Percentiles rank a stretch among this genome's conserved stretches.
phyloP scores from a whole-genome alignment of 2,113 vertebrate genomes.

The Malurus melanocephalus region DNA sequence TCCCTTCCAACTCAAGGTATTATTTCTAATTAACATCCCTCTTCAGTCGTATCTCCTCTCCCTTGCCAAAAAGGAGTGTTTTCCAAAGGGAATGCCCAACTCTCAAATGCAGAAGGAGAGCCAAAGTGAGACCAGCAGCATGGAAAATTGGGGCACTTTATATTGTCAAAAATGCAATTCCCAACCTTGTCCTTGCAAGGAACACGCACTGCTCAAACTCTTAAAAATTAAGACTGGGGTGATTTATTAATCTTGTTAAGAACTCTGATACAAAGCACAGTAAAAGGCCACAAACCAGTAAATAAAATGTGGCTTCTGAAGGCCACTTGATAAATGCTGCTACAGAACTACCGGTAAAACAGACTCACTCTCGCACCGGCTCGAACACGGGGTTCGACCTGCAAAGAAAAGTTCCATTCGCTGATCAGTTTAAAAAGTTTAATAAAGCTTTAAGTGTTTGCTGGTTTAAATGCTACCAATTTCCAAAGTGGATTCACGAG shows the following conservation, averaged over 20 bases:
- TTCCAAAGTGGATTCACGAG: slow-evolving; percentile 54
- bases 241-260: slow-evolving; percentile 98
- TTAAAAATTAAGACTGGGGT: slow-evolving; percentile 93
- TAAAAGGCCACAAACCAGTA: slow-evolving; percentile 92
- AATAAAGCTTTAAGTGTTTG: slow-evolving; percentile 73
- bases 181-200: slow-evolving; percentile 14
- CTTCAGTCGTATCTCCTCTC: accelerated
- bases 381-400: slow-evolving; percentile 63
- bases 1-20: not conserved
- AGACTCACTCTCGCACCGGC: slow-evolving; percentile 68
- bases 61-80: not conserved
- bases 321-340: slow-evolving; percentile 79
- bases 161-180: not conserved
- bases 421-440: slow-evolving; percentile 69
- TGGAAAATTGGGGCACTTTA: not conserved
- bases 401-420: slow-evolving; percentile 79
- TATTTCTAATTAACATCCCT: not conserved
- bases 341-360: slow-evolving; percentile 66
- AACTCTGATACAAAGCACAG: slow-evolving; percentile 97
- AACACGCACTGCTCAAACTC: slow-evolving; percentile 57
- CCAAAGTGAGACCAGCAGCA: not conserved
- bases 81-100: not conserved
- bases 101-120: not conserved
- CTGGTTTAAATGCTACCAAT: slow-evolving; percentile 73
- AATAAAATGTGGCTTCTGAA: slow-evolving; percentile 79